These are phyloP conservation scores for Trichogramma pretiosum DNA, from an alignment of 1,140 invertebrate species.

Conservation along the genomic window DNA sequence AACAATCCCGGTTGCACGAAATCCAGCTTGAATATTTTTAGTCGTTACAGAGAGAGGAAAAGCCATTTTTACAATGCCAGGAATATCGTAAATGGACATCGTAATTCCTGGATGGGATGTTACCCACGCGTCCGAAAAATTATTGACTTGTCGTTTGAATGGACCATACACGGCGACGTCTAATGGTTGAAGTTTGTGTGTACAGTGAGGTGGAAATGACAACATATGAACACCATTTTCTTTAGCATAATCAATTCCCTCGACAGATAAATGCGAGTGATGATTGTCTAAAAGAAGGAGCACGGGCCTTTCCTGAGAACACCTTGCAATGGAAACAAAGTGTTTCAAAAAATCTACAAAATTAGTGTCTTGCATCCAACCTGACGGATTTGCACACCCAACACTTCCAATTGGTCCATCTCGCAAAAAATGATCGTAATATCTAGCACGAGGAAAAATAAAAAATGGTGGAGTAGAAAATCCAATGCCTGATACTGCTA, in stretches of 20 bases:
- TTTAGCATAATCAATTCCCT: constrained; percentile 16
- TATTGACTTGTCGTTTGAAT: constrained; percentile 36
- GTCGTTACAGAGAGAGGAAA: constrained; percentile 34
- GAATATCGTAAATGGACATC: constrained; percentile 45
- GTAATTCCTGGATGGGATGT: constrained; percentile 33
- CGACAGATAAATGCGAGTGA: constrained; percentile 22
- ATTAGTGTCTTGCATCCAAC: constrained; percentile 24
- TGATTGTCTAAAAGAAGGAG: constrained; percentile 33
- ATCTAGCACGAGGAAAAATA: constrained; percentile 29
- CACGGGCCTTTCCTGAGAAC: constrained; percentile 20
- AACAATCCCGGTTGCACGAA: constrained; percentile 24
- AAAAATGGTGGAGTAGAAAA: constrained; percentile 32
- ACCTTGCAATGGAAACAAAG: constrained; percentile 31
- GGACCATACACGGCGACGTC: constrained; percentile 30
- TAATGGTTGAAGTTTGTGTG: constrained; percentile 35
- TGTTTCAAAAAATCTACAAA: constrained; percentile 15
- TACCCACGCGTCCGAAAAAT: constrained; percentile 19
- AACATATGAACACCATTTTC: constrained; percentile 21
- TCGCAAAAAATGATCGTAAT: constrained; percentile 22
- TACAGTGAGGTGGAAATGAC: constrained; percentile 27
- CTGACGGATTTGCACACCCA: constrained; percentile 25
- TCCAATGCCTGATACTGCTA: constrained; percentile 30
- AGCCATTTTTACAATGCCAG: constrained; percentile 32
- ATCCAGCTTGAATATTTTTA: constrained; percentile 35
- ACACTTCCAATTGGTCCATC: constrained; percentile 32